Conservation (phyloP, 2,888 invertebrate species). For the Dione vanillae region DNA sequence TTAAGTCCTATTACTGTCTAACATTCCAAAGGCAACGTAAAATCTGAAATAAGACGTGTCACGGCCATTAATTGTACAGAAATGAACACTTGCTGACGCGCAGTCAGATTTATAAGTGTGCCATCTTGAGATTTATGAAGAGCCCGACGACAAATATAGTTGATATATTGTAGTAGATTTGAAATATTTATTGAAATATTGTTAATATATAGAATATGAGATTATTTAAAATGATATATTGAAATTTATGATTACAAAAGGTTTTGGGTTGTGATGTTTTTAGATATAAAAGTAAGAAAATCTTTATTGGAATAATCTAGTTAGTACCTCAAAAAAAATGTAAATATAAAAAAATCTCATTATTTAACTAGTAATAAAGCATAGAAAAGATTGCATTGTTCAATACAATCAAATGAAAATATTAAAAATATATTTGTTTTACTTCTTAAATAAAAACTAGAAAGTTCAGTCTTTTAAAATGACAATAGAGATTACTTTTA, state of each 20-base stretch:
- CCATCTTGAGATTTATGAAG: slow-evolving; percentile 45
- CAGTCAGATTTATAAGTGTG: slow-evolving; percentile 47
- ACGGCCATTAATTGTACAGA: slow-evolving; percentile 50
- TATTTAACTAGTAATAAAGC: no score
- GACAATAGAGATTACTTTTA: no score
- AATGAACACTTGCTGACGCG: slow-evolving; percentile 49
- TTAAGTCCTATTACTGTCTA: slow-evolving; percentile 17
- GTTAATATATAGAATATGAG: background rate
- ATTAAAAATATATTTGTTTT: no score
- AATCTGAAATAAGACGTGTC: slow-evolving; percentile 46
- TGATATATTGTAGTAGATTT: slow-evolving; percentile 17
- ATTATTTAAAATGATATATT: background rate
- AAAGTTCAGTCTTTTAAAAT: no score
- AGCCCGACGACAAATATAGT: slow-evolving; percentile 37
- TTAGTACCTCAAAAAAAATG: no score
- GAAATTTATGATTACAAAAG: background rate
- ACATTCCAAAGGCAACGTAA: slow-evolving; percentile 32
- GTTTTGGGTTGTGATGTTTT: no score
- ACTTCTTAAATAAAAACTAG: no score
- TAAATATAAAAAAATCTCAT: no score
- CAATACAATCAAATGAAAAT: no score
- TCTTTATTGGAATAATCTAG: background rate
- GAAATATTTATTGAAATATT: slow-evolving; percentile 5
- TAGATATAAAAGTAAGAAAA: background rate
- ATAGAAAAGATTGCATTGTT: no score